Conservation (phyloP, 2,888 invertebrate genomes). For the Rhagium mordax region DNA sequence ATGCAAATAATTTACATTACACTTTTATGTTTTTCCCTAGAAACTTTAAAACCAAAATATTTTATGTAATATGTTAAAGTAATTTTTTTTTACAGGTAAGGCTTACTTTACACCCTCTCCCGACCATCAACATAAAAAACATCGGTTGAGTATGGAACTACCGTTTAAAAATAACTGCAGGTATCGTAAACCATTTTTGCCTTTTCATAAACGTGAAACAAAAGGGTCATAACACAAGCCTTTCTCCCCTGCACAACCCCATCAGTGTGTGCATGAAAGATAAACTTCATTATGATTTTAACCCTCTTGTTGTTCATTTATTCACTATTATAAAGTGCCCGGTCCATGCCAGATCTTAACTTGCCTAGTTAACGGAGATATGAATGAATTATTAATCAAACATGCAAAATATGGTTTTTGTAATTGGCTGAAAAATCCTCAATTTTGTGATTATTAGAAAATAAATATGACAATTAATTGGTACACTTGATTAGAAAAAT, state of each 20-base stretch:
- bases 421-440: neutral
- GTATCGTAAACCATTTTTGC: too few species aligned
- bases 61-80: too few species aligned
- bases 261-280: neutral
- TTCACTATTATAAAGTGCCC: neutral
- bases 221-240: constrained; percentile 5
- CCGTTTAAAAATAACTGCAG: constrained; percentile 3
- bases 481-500: too few species aligned
- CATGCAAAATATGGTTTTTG: neutral
- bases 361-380: neutral
- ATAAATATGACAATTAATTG: too few species aligned
- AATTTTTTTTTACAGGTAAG: constrained; percentile 23
- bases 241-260: constrained; percentile 1
- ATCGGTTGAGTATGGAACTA: neutral
- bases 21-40: too few species aligned
- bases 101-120: neutral
- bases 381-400: neutral
- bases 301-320: constrained; percentile 6
- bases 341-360: neutral
- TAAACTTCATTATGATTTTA: constrained; percentile 2
- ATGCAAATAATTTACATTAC: too few species aligned
- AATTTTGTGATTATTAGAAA: too few species aligned
- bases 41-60: too few species aligned
- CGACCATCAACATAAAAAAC: neutral
- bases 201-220: neutral